phyloP scores from a whole-genome alignment of 2,113 vertebrate genomes.

The Circaetus gallicus region DNA sequence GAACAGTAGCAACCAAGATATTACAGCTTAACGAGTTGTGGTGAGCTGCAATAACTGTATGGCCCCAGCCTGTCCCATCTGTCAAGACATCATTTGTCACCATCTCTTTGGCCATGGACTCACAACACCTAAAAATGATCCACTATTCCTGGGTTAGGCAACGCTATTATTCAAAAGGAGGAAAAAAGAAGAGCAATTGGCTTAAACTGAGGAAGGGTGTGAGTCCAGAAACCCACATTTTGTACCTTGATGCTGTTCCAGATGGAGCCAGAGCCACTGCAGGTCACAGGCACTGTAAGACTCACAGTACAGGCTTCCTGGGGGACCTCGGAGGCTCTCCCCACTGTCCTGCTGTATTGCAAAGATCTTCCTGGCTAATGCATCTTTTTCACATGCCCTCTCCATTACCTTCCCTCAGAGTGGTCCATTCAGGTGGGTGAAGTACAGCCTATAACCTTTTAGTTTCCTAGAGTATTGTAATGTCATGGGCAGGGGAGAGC shows the following conservation, averaged over 20 bases:
- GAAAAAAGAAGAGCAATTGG: background rate
- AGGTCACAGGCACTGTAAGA: background rate
- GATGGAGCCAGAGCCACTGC: background rate
- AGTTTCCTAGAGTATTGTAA: background rate
- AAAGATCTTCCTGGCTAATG: background rate
- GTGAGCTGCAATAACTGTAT: background rate
- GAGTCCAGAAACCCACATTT: background rate
- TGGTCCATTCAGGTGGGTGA: background rate
- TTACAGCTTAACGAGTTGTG: background rate
- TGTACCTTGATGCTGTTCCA: background rate
- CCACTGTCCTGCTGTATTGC: background rate
- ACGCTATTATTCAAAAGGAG: background rate
- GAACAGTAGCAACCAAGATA: background rate
- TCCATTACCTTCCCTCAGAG: accelerated
- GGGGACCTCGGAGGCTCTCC: background rate
- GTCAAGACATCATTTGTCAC: background rate
- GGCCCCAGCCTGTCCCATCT: background rate
- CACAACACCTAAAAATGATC: background rate
- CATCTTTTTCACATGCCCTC: background rate
- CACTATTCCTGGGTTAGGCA: background rate
- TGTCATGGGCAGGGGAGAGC: background rate
- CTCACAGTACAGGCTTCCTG: background rate
- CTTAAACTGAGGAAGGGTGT: background rate
- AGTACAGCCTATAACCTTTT: background rate
- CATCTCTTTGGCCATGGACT: background rate